Evolutionary conservation across 2,113 vertebrate genomes (phyloP).

Genomic region (Phylloscopus whistleri): DNA sequence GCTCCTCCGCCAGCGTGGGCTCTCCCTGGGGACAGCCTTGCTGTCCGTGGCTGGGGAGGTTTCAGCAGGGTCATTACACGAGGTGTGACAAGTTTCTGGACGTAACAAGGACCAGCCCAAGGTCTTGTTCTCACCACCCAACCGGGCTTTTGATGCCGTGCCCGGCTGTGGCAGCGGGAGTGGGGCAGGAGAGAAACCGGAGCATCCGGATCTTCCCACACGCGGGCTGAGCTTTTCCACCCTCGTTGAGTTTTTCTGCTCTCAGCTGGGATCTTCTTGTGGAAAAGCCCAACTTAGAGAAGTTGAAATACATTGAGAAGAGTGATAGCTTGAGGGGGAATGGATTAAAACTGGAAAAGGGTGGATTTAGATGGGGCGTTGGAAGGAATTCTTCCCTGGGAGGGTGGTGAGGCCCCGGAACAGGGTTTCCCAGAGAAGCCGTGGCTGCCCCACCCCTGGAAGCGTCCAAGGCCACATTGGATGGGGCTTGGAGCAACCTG

Average conservation of each 20-base stretch:
- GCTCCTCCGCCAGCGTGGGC: not conserved
- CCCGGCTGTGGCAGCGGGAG: not conserved
- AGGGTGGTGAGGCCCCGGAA: not conserved
- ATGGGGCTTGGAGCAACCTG: not conserved
- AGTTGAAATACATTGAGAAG: not conserved
- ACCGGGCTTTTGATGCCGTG: fast-evolving
- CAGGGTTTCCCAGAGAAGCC: fast-evolving
- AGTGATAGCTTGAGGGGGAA: not conserved
- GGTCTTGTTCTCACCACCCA: not conserved
- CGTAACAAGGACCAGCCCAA: not conserved
- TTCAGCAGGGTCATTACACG: slow-evolving; percentile 3
- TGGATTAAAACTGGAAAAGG: not conserved
- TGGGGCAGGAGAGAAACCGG: not conserved
- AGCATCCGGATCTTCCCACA: not conserved
- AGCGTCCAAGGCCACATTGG: not conserved
- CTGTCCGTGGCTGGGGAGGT: not conserved
- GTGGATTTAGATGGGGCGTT: not conserved
- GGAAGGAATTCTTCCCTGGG: not conserved
- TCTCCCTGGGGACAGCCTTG: not conserved
- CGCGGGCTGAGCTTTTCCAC: not conserved
- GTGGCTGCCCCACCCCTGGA: not conserved
- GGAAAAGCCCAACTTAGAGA: not conserved
- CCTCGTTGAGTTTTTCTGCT: not conserved
- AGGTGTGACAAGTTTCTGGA: slow-evolving; percentile 57
- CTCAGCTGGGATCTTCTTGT: not conserved